Percentiles rank a stretch among this genome's conserved stretches.
Conservation (phyloP, 2,888 invertebrate genomes). For the Orthosia cruda region DNA sequence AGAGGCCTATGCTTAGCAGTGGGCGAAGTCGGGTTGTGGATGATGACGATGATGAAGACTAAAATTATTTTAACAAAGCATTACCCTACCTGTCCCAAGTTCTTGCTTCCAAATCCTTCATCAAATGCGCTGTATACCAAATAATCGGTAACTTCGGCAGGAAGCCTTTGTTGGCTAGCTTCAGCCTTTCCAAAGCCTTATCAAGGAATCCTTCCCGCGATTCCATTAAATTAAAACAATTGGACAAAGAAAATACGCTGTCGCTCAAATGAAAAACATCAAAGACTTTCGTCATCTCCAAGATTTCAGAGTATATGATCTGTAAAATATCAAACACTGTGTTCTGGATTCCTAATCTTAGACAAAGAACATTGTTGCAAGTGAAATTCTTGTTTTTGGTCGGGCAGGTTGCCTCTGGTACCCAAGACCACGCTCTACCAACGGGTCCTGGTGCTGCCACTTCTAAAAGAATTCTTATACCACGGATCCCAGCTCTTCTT, state of each 20-base stretch:
- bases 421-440: conserved; percentile 96
- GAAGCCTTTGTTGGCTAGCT: conserved; percentile 91
- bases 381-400: conserved; percentile 72
- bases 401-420: conserved; percentile 89
- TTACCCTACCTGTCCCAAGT: conserved; percentile 86
- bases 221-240: conserved; percentile 93
- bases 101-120: conserved; percentile 85
- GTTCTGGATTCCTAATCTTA: conserved; percentile 94
- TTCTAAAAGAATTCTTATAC: conserved; percentile 96
- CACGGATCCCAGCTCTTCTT: conserved; percentile 94
- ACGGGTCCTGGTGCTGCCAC: conserved; percentile 97
- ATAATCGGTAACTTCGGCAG: conserved; percentile 92
- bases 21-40: too few relatives aligned
- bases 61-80: background rate
- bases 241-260: conserved; percentile 93
- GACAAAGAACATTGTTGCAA: conserved; percentile 95
- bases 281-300: conserved; percentile 93
- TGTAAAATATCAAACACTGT: conserved; percentile 93
- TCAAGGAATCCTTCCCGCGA: conserved; percentile 94
- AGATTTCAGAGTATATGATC: conserved; percentile 93
- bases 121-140: conserved; percentile 94
- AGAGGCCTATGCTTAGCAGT: too few relatives aligned
- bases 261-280: conserved; percentile 96
- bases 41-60: background rate
- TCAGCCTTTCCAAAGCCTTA: conserved; percentile 92